A percentile compares a stretch with the other conserved stretches of the same genome.
Evolutionary conservation across 2,888 invertebrate genomes (phyloP).

Genomic region (Schizaphis graminum): DNA sequence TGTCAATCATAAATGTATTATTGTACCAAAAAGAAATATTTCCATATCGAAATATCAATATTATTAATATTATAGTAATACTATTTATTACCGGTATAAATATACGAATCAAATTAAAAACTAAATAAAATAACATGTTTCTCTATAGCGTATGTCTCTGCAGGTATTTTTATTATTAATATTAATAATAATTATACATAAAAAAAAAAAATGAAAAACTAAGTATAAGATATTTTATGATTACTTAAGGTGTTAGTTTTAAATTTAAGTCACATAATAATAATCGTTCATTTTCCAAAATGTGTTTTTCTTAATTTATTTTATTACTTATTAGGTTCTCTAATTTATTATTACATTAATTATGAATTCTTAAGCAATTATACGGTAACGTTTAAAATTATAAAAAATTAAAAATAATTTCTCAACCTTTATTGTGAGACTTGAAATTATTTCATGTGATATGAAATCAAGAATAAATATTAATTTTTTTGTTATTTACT

Average conservation of each 20-base stretch:
- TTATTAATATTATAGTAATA: too few species aligned
- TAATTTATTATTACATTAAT: not conserved
- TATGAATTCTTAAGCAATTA: not conserved
- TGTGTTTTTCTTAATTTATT: not conserved
- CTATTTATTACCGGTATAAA: too few species aligned
- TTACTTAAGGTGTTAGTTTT: not conserved
- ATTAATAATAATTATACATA: not conserved
- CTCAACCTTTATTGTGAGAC: not conserved
- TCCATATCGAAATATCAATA: not conserved
- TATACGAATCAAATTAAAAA: too few species aligned
- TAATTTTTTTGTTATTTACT: not conserved
- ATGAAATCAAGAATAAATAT: not conserved
- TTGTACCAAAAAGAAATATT: not conserved
- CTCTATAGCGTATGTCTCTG: too few species aligned
- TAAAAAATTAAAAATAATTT: not conserved
- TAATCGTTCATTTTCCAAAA: not conserved
- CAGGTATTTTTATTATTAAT: too few species aligned
- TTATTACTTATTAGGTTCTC: not conserved
- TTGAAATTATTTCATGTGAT: not conserved
- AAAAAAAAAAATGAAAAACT: not conserved
- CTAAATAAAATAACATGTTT: too few species aligned
- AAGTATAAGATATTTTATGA: not conserved
- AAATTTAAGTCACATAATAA: not conserved
- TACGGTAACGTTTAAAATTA: not conserved
- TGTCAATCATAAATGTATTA: not conserved